Evolutionary conservation across 1,140 invertebrate species (phyloP).

Genomic region (Cyclina sinensis): DNA sequence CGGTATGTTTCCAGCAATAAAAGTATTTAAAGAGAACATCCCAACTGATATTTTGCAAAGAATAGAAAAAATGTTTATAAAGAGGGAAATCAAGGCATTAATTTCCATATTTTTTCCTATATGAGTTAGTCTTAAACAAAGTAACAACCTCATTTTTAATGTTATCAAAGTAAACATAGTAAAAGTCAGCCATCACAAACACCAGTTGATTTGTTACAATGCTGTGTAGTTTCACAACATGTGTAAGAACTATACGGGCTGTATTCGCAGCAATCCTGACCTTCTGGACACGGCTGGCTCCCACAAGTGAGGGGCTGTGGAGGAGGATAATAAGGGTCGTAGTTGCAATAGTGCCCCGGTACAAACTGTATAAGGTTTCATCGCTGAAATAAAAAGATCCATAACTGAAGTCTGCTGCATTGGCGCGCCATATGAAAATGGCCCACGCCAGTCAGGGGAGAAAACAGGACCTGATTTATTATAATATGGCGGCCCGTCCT

Average conservation of each 20-base stretch:
- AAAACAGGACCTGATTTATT: constrained; percentile 75
- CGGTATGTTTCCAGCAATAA: no score
- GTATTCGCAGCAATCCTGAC: constrained; percentile 74
- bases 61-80: no score
- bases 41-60: no score
- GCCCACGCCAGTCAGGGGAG: constrained; percentile 73
- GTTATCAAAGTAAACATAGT: no score
- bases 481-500: constrained; percentile 75
- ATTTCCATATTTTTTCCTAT: no score
- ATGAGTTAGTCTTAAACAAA: no score
- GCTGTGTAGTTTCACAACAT: constrained; percentile 71
- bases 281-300: constrained; percentile 70
- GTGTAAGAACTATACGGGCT: constrained; percentile 75
- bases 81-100: no score
- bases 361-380: constrained; percentile 69
- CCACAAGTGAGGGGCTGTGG: constrained; percentile 73
- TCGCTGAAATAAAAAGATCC: constrained; percentile 72
- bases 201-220: constrained; percentile 69
- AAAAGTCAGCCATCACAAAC: constrained; percentile 48
- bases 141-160: no score
- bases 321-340: constrained; percentile 69
- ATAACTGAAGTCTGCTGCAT: constrained; percentile 74
- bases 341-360: constrained; percentile 67
- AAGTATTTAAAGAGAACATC: no score
- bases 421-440: constrained; percentile 71